Evolutionary conservation across 1,140 invertebrate species (phyloP), one percentile per base, ranked within the genome.

Genomic region (Lerema accius): DNA sequence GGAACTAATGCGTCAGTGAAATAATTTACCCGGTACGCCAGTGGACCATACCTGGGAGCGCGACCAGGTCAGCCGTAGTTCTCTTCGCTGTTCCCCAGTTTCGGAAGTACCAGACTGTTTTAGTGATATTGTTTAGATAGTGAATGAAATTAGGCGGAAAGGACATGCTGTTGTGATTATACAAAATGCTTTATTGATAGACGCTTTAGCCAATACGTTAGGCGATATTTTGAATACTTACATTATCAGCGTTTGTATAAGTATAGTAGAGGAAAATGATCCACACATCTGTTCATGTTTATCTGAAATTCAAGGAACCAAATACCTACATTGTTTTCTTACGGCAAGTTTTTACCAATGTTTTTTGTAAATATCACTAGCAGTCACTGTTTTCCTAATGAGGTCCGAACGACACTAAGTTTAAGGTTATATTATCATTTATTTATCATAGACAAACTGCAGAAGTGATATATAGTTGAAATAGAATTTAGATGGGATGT

Each of bases 71-170:
- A 79, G 87, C 86, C 87, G 87, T 81, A 87, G 87, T 89, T 83
- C 77, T 71, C 78, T 82, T 88, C 87, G 84, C 80, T 86, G 87
- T 90, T 90, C 81, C 86, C 77, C 73, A 84, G 84, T 84, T 89
- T 90, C 88, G 88, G 88, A 88, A 72, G 88, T 90, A 81, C 70
- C 76, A 82, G 84, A 88, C 84, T 82, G 78, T 84, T 87, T 77
- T 84, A 86, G 84, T 87, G 83, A 78, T 90, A 88, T 81, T 73
- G 71, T 76, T 79, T 88, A 89, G 85, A 78, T 88, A 90, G 80
- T 90, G 81, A 83, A 84, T 73, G 74, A 83, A 79, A 78, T 76
- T 67, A 72, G 75, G 63, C 66, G 67, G 74, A 77, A 80, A 63
- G 76, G 83, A 87, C 83, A 74, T 76, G 82, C 76, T 73, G 78